These are phyloP conservation scores for Paramormyrops hopkinsi DNA, from an alignment of 2,797 vertebrate species.

Conservation along the genomic window DNA sequence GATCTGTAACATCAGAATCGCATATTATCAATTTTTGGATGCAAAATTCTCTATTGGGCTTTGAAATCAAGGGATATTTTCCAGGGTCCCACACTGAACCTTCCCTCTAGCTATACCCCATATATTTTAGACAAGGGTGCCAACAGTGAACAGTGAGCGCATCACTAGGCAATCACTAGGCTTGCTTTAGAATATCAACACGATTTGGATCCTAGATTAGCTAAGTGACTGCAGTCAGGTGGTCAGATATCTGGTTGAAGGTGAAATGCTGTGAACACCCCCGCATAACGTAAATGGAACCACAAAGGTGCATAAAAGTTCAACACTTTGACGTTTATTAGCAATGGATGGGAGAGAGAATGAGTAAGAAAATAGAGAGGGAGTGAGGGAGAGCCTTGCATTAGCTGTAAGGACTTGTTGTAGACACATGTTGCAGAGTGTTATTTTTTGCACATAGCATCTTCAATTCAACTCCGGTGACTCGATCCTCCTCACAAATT, in stretches of 20 bases:
- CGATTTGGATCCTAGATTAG: not conserved
- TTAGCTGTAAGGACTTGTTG: not conserved
- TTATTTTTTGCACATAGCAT: not conserved
- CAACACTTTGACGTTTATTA: not conserved
- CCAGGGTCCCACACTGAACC: not conserved
- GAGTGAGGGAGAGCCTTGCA: not conserved
- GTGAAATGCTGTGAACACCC: not conserved
- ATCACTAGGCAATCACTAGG: not conserved
- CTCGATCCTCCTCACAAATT: not conserved
- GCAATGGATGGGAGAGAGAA: not conserved
- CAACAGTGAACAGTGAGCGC: not conserved
- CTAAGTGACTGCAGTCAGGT: not conserved
- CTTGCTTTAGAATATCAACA: not conserved
- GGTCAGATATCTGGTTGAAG: not conserved
- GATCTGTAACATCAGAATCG: not conserved
- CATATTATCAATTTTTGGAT: not conserved
- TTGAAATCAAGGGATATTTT: not conserved
- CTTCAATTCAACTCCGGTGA: not conserved
- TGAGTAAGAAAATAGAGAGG: not conserved
- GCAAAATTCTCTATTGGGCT: not conserved
- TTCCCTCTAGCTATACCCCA: not conserved
- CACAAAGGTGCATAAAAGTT: not conserved
- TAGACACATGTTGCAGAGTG: not conserved
- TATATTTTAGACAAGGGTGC: not conserved
- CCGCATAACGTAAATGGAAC: not conserved